Evolutionary conservation across 2,797 vertebrate species (phyloP), one percentile per base, ranked within the genome.

Genomic region (Clarias pachynema): DNA sequence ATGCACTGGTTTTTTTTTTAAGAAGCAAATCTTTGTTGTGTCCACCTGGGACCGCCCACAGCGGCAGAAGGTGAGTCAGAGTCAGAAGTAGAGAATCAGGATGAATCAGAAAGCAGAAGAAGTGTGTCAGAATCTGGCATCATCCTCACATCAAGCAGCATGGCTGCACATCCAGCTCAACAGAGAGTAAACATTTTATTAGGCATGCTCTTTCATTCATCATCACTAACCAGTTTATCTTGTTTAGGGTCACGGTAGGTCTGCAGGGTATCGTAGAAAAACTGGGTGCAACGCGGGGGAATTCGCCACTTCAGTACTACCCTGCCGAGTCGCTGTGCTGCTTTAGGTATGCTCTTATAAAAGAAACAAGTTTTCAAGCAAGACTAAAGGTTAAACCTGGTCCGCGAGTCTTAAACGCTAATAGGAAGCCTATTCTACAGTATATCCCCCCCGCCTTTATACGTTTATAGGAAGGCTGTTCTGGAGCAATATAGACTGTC

Each of bases 91-190:
- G 22, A 79, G 34, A 59, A 79, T 79, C 18, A 63, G 31, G 29
- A 79, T 63, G 34, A 62, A 79, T 79, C 59, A 79, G 34, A 40
- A 34, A 60, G 44, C 77, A 75, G 26, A 75, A 77, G 53, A 79
- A 26, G 59, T 26, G 77, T 79, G 59, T 63, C 10, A 79, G 57
- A 24, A 79, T 40, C 24, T 79, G 57, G 77, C 77, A 77, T 77
- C 74, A 77, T 4, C 29, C 29, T 77, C 53, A 59, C 53, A 59
- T 79, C 77, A 62, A 20, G 34, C 57, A 62, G 57, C 34, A 31
- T 53, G 73, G 29, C 49, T 56, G 73, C 73, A 56, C 26, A 59
- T 49, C 44, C 73, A 40, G 31, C 31, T 79, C 77, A 31, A 62
- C 22, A 16, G 77, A 60, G 22, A 62, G 12, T 40, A 22, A 40